Evolutionary conservation across 1,140 invertebrate species (phyloP).

Genomic region (Aphelinus certus): DNA sequence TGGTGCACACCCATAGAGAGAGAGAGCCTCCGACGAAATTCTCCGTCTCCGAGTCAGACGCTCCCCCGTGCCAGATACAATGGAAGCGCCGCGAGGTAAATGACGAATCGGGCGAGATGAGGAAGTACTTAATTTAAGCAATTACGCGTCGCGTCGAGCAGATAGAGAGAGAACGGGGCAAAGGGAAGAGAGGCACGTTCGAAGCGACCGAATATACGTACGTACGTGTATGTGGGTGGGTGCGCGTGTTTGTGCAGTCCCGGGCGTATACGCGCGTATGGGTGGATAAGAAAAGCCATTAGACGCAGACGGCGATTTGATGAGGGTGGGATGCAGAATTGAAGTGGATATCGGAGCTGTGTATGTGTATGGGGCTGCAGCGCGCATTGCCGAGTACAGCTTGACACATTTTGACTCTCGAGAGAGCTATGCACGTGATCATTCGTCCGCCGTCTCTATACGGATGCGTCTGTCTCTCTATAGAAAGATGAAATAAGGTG

Average conservation of each 20-base stretch:
- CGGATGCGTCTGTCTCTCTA: not conserved
- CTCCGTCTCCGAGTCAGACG: slow-evolving; percentile 12
- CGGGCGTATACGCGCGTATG: too few relatives aligned
- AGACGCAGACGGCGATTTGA: slow-evolving; percentile 26
- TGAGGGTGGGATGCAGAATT: not conserved
- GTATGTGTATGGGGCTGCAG: too few relatives aligned
- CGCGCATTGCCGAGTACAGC: not conserved
- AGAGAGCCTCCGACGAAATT: slow-evolving; percentile 13
- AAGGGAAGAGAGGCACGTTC: not conserved
- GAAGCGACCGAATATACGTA: not conserved
- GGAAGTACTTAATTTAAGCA: slow-evolving; percentile 43
- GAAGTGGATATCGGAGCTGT: too few relatives aligned
- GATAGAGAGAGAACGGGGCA: not conserved
- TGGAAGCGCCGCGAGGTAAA: slow-evolving; percentile 32
- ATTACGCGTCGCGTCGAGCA: slow-evolving; percentile 23
- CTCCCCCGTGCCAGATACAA: slow-evolving; percentile 15
- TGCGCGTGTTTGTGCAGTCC: not conserved
- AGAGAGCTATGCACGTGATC: too few relatives aligned
- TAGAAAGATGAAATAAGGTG: too few relatives aligned
- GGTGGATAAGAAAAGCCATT: slow-evolving; percentile 34
- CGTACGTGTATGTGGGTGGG: slow-evolving; percentile 1
- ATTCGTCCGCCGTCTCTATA: not conserved
- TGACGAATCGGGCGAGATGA: slow-evolving; percentile 40
- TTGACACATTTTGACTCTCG: slow-evolving; percentile 32
- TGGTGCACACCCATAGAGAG: not conserved